Percentiles rank a stretch among this genome's conserved stretches.
phyloP scores from a whole-genome alignment of 1,140 invertebrate genomes.

The Hesperophylax magnus region DNA sequence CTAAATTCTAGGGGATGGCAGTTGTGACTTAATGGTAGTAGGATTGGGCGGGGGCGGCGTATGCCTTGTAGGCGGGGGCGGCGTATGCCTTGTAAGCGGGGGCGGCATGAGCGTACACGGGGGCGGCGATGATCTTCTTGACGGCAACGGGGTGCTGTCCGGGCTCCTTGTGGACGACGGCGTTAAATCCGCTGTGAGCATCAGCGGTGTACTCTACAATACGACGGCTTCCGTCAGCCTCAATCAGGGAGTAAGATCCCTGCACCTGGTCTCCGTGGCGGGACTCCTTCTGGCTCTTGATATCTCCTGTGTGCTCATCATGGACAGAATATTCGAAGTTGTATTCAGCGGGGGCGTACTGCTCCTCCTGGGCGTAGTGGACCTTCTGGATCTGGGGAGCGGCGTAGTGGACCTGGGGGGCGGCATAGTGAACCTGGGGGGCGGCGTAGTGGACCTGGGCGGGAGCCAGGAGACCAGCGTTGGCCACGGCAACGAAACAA shows the following conservation, averaged over 20 bases:
- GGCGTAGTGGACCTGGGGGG: constrained; percentile 60
- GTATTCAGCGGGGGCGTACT: constrained; percentile 66
- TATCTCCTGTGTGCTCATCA: constrained; percentile 73
- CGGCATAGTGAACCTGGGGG: constrained; percentile 59
- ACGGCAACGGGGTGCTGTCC: constrained; percentile 65
- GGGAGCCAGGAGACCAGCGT: constrained; percentile 55
- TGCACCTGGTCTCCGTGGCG: constrained; percentile 75
- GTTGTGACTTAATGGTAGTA: constrained; percentile 45
- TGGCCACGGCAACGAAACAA: constrained; percentile 51
- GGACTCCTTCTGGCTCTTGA: constrained; percentile 74
- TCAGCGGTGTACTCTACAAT: constrained; percentile 83
- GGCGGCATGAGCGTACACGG: constrained; percentile 58
- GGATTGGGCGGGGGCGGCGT: constrained; percentile 47
- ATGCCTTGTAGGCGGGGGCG: constrained; percentile 51
- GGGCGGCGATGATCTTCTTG: constrained; percentile 53
- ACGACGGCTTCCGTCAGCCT: constrained; percentile 78
- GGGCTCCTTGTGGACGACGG: constrained; percentile 74
- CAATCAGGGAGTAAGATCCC: constrained; percentile 73
- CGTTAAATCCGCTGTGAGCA: constrained; percentile 80
- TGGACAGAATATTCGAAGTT: constrained; percentile 71
- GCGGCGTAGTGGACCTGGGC: constrained; percentile 59
- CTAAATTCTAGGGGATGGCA: too few species aligned
- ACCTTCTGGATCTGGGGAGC: constrained; percentile 59
- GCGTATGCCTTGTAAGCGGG: constrained; percentile 54
- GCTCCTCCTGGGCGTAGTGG: constrained; percentile 56